Conservation (phyloP, 53 echinoderm and acorn worm species). For the Holothuria scabra region DNA sequence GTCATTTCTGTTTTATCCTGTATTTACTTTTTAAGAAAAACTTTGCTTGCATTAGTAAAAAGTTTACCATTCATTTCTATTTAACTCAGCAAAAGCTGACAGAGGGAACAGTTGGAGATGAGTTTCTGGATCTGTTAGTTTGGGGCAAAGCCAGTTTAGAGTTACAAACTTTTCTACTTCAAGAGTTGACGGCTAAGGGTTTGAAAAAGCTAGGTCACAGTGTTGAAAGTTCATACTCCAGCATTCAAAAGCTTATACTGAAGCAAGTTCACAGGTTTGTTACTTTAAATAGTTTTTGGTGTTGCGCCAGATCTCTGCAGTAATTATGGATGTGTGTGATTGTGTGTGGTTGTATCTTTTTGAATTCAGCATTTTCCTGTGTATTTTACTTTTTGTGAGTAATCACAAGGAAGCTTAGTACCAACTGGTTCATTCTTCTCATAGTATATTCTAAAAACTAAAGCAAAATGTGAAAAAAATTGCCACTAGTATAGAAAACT, state of each 20-base stretch:
- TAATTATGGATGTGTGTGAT: background rate
- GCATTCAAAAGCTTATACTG: constrained; percentile 91
- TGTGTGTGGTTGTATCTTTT: background rate
- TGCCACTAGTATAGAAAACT: no score
- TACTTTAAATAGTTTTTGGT: no score
- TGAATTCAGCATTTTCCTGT: no score
- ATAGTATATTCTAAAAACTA: no score
- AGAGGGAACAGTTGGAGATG: constrained; percentile 88
- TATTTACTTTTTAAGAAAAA: background rate
- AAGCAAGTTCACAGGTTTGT: constrained; percentile 92
- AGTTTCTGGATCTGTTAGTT: constrained; percentile 88
- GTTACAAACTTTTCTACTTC: constrained; percentile 91
- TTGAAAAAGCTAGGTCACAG: constrained; percentile 97
- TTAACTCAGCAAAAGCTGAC: constrained; percentile 70
- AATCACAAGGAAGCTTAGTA: no score
- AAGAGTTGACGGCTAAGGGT: constrained; percentile 96
- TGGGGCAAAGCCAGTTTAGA: constrained; percentile 97
- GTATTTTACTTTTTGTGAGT: no score
- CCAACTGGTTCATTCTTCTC: no score
- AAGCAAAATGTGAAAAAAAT: no score
- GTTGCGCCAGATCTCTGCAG: background rate
- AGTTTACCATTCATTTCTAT: background rate
- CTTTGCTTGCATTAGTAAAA: background rate
- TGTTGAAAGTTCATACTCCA: constrained; percentile 93
- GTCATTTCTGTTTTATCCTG: no score